Base-by-base conservation (phyloP, 2,888 invertebrate species). In the Pollenia labialis region DNA sequence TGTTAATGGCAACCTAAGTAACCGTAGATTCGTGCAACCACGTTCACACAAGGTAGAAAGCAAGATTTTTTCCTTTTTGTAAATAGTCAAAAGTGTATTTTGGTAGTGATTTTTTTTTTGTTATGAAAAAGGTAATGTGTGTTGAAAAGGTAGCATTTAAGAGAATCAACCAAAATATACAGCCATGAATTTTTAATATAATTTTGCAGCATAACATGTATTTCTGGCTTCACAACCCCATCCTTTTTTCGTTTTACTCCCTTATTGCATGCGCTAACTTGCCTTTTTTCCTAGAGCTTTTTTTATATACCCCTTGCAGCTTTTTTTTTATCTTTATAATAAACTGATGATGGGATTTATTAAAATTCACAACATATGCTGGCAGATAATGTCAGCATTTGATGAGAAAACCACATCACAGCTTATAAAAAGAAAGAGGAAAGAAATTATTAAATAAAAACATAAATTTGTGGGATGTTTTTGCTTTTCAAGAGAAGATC, bases 341-440 rank as follows among this genome's bases (percentile, higher is more conserved):
- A 66, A 66, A 82, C 79, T 82, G 85, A 81, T 71, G 76, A 85
- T 81, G 71, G 68, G 62, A 32, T 88, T 88, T 87, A 87, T 89
- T 89, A 87, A 88, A 88, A 89, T 89, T 89, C 89, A 88, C 84
- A 89, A 83, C 88, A 87, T 87, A 74, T 77, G 83, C 85, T 79
- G 68, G 60, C 46, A 77, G 85, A 85, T 87, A 89, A 89, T 89
- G 88, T 81, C 76, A 69, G 81, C 44, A 64, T 79, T 84, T 79
- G 72, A 79, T 79, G 60, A 66, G 66, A 79, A 84, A 84, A 79
- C 79, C 84, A 79, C 50, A 84, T 50, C 66, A 44, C 50, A 79
- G 52, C 66, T 72, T 56, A 77, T 58, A 11, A 42, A 72, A 40
- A 23, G 23, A 52, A 42, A 50, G 14, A 12, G 54, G 54, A 32